Evolutionary conservation across 1,140 invertebrate genomes (phyloP).

Genomic region (Formica selysi): DNA sequence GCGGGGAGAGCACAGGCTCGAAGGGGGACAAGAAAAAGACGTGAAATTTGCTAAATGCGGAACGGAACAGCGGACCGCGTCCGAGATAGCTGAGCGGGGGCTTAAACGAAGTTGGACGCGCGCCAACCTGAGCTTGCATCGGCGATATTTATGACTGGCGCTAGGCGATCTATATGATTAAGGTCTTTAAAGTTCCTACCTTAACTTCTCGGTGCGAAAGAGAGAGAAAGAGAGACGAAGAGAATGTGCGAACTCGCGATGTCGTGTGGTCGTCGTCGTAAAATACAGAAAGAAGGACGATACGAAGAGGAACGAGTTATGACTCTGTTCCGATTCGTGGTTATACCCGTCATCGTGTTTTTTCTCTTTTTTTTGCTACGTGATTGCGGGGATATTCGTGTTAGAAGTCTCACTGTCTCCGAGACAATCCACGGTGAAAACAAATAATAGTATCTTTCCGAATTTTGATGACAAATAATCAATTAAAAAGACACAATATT

Average conservation of each 20-base stretch:
- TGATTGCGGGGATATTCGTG: constrained; percentile 13
- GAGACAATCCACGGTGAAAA: neutral
- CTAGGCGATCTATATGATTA: constrained; percentile 79
- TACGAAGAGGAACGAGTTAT: constrained; percentile 42
- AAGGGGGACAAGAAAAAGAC: constrained; percentile 43
- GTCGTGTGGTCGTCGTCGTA: constrained; percentile 12
- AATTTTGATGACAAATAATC: neutral
- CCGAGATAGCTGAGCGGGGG: constrained; percentile 73
- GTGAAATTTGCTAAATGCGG: constrained; percentile 72
- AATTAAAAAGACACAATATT: neutral
- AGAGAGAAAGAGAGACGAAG: constrained; percentile 25
- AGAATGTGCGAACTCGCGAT: constrained; percentile 6
- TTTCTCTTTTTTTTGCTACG: neutral
- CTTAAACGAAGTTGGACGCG: constrained; percentile 77
- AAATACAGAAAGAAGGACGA: constrained; percentile 43
- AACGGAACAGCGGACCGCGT: constrained; percentile 71
- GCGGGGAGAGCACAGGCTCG: constrained; percentile 41
- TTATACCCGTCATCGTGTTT: constrained; percentile 22
- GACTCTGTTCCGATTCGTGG: constrained; percentile 39
- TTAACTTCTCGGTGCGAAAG: constrained; percentile 22
- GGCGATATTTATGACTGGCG: constrained; percentile 80
- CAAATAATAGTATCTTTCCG: neutral
- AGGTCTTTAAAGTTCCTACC: constrained; percentile 75
- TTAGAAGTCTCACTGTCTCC: neutral
- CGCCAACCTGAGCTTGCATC: constrained; percentile 78